These are phyloP conservation scores for Tachycineta bicolor DNA, from an alignment of 2,113 vertebrate genomes.

Conservation along the genomic window DNA sequence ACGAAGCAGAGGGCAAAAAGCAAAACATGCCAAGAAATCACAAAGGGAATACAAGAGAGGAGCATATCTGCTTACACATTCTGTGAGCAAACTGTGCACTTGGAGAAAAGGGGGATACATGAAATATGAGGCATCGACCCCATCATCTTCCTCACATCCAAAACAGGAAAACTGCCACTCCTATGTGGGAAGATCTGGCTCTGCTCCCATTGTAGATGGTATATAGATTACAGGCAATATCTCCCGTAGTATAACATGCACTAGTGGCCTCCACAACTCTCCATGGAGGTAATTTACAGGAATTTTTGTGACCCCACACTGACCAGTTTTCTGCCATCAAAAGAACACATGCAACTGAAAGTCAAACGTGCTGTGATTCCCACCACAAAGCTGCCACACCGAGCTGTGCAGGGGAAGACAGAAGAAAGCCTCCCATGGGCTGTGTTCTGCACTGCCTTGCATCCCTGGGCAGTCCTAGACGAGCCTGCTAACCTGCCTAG, in stretches of 20 bases:
- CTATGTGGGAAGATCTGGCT: background rate
- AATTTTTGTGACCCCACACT: background rate
- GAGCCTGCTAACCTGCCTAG: background rate
- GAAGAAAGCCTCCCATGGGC: background rate
- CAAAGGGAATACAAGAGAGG: background rate
- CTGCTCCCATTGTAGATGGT: background rate
- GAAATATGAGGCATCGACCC: background rate
- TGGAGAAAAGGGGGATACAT: background rate
- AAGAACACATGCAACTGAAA: background rate
- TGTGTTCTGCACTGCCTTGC: background rate
- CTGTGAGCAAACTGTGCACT: background rate
- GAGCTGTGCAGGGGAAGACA: background rate
- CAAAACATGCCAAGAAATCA: background rate
- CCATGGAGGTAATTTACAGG: background rate
- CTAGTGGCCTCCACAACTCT: background rate
- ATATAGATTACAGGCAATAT: background rate
- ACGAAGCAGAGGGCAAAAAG: accelerated
- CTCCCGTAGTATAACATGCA: background rate
- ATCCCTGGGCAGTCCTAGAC: background rate
- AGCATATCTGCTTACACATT: accelerated
- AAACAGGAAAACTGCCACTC: background rate
- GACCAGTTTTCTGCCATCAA: background rate
- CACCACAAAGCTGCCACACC: background rate
- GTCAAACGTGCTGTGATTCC: background rate
- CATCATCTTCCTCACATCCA: background rate